Conservation (phyloP, 2,888 invertebrate genomes). For the Diadegma fenestrale region DNA sequence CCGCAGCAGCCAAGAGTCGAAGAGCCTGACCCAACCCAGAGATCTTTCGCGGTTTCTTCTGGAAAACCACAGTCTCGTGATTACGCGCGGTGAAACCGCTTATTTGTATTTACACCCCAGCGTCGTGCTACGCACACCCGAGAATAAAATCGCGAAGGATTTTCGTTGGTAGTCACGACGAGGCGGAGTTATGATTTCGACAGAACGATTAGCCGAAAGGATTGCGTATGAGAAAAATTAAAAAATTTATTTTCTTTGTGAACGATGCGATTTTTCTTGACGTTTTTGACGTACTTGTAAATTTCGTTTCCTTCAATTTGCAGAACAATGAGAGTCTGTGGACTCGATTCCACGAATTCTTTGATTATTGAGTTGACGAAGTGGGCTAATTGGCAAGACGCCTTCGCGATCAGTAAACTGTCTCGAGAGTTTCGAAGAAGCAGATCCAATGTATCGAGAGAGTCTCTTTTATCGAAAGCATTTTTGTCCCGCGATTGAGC, state of each 20-base stretch:
- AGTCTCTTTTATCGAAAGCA: conserved; percentile 30
- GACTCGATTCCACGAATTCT: conserved; percentile 45
- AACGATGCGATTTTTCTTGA: not conserved
- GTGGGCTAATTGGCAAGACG: conserved; percentile 59
- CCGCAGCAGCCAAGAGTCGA: conserved; percentile 21
- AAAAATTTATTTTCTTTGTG: not conserved
- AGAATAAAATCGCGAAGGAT: not conserved
- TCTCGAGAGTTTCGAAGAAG: not conserved
- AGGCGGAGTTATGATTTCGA: conserved; percentile 13
- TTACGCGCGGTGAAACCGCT: conserved; percentile 77
- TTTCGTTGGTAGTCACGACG: conserved; percentile 3
- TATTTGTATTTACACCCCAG: conserved; percentile 77
- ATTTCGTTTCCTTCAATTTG: not conserved
- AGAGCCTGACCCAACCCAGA: conserved; percentile 31
- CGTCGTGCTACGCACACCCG: conserved; percentile 21
- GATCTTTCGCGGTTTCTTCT: conserved; percentile 57
- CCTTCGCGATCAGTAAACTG: conserved; percentile 18
- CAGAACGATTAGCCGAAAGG: not conserved
- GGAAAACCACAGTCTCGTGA: conserved; percentile 77
- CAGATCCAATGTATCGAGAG: not conserved
- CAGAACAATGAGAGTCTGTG: not conserved
- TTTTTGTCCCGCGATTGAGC: conserved; percentile 40
- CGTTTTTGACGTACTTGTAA: not conserved
- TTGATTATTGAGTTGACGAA: conserved; percentile 56
- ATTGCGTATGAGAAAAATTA: not conserved